Conservation (phyloP, 2,888 invertebrate genomes). For the Lithophane semibrunnea region DNA sequence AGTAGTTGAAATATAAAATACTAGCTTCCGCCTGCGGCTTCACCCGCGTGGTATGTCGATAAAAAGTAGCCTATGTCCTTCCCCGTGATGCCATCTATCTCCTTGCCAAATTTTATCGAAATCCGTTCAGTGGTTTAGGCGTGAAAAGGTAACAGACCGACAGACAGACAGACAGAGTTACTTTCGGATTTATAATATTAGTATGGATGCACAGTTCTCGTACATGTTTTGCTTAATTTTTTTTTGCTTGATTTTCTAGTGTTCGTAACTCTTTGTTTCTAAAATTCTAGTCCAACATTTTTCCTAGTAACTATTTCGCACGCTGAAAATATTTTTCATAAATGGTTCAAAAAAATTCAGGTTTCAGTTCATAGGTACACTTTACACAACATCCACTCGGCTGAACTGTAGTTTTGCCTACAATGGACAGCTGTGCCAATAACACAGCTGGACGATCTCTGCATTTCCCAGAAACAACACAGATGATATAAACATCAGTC, state of each 20-base stretch:
- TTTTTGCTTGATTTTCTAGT: background rate
- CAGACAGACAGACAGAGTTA: no score
- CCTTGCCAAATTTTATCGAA: no score
- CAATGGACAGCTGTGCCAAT: slow-evolving; percentile 26
- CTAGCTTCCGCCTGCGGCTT: no score
- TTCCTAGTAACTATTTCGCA: background rate
- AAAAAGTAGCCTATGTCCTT: no score
- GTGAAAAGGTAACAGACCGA: no score
- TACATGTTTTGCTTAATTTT: background rate
- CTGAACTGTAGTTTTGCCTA: slow-evolving; percentile 1
- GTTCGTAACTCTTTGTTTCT: background rate
- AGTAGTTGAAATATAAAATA: background rate
- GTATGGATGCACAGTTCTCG: background rate
- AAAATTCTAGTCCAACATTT: background rate
- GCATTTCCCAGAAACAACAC: slow-evolving; percentile 30
- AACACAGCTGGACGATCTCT: slow-evolving; percentile 10
- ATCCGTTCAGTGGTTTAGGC: no score
- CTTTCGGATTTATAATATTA: no score
- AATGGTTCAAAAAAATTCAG: background rate
- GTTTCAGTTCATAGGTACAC: background rate
- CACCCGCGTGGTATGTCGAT: no score
- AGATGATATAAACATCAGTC: slow-evolving; percentile 26
- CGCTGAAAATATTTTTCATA: background rate
- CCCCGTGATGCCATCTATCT: no score
- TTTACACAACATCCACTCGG: background rate